Evolutionary conservation across 2,797 vertebrate genomes (phyloP).

Genomic region (Arrhamphus sclerolepis): DNA sequence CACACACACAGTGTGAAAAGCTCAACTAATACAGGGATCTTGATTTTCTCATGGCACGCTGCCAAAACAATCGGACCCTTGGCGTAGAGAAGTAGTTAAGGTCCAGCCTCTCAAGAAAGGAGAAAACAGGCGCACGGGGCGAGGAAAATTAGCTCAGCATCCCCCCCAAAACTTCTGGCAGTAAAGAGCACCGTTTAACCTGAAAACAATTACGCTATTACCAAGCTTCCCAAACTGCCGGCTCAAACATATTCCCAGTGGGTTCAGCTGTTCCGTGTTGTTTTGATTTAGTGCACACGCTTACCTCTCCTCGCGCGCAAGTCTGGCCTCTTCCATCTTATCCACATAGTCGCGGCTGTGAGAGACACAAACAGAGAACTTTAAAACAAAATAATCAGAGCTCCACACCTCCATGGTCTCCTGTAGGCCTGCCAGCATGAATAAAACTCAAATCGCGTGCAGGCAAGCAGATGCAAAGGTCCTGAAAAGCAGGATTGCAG

Average conservation of each 20-base stretch:
- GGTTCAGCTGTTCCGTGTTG: constrained; percentile 50
- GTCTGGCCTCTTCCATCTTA: constrained; percentile 93
- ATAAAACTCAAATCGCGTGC: constrained; percentile 7
- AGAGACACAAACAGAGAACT: constrained; percentile 46
- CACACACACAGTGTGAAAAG: constrained; percentile 27
- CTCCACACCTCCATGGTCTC: background rate
- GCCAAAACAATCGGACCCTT: constrained; percentile 64
- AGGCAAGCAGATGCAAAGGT: background rate
- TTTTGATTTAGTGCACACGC: constrained; percentile 60
- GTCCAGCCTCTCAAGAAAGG: constrained; percentile 38
- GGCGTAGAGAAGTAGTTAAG: constrained; percentile 42
- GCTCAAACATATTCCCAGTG: constrained; percentile 37
- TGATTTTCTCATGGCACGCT: constrained; percentile 44
- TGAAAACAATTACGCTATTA: constrained; percentile 74
- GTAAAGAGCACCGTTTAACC: constrained; percentile 61
- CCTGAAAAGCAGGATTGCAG: background rate
- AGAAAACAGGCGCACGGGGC: constrained; percentile 45
- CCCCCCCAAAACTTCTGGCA: constrained; percentile 47
- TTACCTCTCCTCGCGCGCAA: constrained; percentile 93
- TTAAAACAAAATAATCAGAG: constrained; percentile 29
- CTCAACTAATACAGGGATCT: constrained; percentile 40
- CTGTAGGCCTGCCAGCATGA: constrained; percentile 8
- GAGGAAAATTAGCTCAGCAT: constrained; percentile 44
- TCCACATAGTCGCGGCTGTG: constrained; percentile 91
- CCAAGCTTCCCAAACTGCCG: constrained; percentile 51